phyloP scores from a whole-genome alignment of 2,888 invertebrate species.

The Tuberolachnus salignus region DNA sequence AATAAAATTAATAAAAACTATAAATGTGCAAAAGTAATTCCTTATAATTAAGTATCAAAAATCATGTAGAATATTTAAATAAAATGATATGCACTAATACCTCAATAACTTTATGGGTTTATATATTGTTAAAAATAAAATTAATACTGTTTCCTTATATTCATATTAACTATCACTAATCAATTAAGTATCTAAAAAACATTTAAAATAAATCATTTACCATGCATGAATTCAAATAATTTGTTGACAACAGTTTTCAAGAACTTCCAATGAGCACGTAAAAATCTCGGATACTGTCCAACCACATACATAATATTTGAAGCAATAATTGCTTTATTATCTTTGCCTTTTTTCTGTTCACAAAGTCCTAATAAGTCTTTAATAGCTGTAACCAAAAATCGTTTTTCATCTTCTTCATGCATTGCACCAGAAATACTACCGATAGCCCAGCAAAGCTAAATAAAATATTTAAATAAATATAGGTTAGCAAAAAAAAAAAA shows the following conservation, averaged over 20 bases:
- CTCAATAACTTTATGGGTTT: background rate
- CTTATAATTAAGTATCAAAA: background rate
- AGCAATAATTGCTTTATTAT: conserved; percentile 99
- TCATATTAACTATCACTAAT: background rate
- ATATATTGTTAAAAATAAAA: background rate
- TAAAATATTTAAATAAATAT: conserved; percentile 57
- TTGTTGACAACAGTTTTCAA: conserved; percentile 99
- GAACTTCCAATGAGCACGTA: conserved; percentile 99
- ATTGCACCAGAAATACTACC: conserved; percentile 99
- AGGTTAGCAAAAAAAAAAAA: conserved; percentile 54
- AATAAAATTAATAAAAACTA: no score
- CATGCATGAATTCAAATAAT: conserved; percentile 99
- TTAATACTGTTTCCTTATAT: background rate
- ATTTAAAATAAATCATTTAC: conserved; percentile 61
- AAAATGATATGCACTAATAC: background rate
- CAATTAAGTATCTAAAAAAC: background rate
- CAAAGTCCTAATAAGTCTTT: conserved; percentile 96
- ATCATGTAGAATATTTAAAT: background rate
- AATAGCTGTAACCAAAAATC: conserved; percentile 98
- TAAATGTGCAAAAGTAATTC: background rate
- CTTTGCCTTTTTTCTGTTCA: conserved; percentile 98
- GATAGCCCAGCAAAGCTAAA: conserved; percentile 94
- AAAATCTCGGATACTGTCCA: conserved; percentile 97
- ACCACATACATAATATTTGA: conserved; percentile 99
- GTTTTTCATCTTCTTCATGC: conserved; percentile 98